Evolutionary conservation across 2,113 vertebrate species (phyloP), one percentile per base, ranked within the genome.

Genomic region (Erinaceus europaeus): DNA sequence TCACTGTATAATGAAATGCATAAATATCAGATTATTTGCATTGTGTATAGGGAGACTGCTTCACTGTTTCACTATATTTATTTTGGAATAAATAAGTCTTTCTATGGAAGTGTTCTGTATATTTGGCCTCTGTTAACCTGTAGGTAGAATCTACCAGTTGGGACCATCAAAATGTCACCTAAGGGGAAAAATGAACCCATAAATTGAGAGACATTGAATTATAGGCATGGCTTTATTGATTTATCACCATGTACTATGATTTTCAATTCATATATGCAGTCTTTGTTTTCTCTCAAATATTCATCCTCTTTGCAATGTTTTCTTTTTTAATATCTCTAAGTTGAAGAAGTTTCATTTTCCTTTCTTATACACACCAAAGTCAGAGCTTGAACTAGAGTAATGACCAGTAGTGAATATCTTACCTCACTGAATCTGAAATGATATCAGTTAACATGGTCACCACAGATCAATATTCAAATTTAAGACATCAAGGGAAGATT

Each of bases 1-100:
- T 65, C 71, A 62, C 48, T 79, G 64, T 17, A 65, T 68, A 38
- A 68, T 9, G 27, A 90, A 84, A 78, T 67, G 1, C 12, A 53
- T 64, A 69, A 44, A 32, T 81, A 34, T 52, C 32, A 55, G 27
- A 67, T 76, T 48, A 34, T 27, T 73, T 74, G 9, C 6, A 53
- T 32, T 80, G 9, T 38, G 55, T 68, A 55, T 36, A 61, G 12
- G 9, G 44, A 11, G 12, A 36, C 44, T 65, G 87, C 34, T 73
- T n/a, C 34, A 55, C 1, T 78, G 42, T 4, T 72, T 82, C 25
- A 53, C 6, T 44, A 44, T 6, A 65, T 11, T 61, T 9, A 40
- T 52, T 77, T 65, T 48, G 50, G 20, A 15, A 0, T 18, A 42
- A 87, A 23, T 69, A 50, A 38, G 25, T 62, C 1, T 52, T 50